phyloP scores from a whole-genome alignment of 2,888 invertebrate genomes.

The Stenodema calcarata region DNA sequence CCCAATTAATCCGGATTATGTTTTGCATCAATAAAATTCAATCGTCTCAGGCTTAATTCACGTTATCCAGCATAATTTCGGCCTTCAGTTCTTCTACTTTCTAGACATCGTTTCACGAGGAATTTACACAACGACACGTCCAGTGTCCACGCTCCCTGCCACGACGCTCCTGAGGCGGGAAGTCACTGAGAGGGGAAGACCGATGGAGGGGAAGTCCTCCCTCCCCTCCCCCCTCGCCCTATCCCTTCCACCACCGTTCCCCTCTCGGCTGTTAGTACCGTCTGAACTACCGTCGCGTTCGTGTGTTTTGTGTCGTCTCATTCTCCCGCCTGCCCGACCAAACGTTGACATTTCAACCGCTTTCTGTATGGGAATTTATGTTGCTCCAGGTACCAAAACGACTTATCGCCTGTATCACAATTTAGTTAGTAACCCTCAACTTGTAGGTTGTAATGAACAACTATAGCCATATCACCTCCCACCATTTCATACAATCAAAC shows the following conservation, averaged over 20 bases:
- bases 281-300: neutral
- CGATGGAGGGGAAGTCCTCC: neutral
- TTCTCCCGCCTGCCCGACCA: neutral
- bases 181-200: neutral
- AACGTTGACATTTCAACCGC: constrained; percentile 5
- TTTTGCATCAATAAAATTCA: too few species aligned
- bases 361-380: constrained; percentile 39
- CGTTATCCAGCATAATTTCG: too few species aligned
- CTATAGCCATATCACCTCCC: too few species aligned
- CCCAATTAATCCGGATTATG: too few species aligned
- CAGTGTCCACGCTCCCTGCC: neutral
- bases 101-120: neutral
- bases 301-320: neutral
- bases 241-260: neutral
- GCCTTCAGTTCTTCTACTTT: too few species aligned
- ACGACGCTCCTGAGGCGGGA: neutral
- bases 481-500: too few species aligned
- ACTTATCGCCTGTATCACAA: neutral
- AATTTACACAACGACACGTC: neutral
- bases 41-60: too few species aligned
- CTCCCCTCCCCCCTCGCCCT: neutral
- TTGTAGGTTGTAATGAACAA: too few species aligned
- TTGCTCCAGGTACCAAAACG: constrained; percentile 13
- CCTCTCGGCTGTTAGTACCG: neutral
- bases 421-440: too few species aligned